Conservation (phyloP, 2,797 vertebrate genomes). For the Sebastolobus alascanus region DNA sequence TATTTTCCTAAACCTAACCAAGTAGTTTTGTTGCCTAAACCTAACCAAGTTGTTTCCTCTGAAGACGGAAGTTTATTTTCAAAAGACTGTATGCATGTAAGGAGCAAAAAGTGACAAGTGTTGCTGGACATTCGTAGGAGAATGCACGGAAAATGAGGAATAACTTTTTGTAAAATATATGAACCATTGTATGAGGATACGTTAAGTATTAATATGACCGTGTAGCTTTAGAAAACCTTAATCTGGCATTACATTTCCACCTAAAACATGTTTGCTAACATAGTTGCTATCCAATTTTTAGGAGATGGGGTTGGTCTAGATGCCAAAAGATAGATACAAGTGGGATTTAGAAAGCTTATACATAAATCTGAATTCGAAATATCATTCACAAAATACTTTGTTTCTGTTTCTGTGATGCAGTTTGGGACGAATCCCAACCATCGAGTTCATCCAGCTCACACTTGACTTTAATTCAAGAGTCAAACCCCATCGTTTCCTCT, state of each 20-base stretch:
- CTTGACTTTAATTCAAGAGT: too few species aligned
- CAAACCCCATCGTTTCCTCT: neutral
- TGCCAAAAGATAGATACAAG: neutral
- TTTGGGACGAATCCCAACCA: neutral
- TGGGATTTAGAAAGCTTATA: neutral
- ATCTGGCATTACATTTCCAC: neutral
- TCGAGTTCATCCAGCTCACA: neutral
- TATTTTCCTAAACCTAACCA: too few species aligned
- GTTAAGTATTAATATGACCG: neutral
- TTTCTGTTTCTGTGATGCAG: neutral
- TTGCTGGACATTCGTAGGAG: too few species aligned
- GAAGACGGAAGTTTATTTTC: too few species aligned
- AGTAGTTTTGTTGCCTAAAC: too few species aligned
- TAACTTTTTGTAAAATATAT: too few species aligned
- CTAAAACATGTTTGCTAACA: neutral
- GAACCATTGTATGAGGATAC: too few species aligned
- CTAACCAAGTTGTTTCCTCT: too few species aligned
- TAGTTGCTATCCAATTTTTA: neutral
- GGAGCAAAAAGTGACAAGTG: too few species aligned
- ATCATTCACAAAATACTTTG: neutral
- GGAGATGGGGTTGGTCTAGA: neutral
- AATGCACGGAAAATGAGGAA: too few species aligned
- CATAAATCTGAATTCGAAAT: neutral
- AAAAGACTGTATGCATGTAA: too few species aligned
- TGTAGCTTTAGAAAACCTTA: neutral